Evolutionary conservation across 2,888 invertebrate genomes (phyloP).

Genomic region (Acholoe squamosa): DNA sequence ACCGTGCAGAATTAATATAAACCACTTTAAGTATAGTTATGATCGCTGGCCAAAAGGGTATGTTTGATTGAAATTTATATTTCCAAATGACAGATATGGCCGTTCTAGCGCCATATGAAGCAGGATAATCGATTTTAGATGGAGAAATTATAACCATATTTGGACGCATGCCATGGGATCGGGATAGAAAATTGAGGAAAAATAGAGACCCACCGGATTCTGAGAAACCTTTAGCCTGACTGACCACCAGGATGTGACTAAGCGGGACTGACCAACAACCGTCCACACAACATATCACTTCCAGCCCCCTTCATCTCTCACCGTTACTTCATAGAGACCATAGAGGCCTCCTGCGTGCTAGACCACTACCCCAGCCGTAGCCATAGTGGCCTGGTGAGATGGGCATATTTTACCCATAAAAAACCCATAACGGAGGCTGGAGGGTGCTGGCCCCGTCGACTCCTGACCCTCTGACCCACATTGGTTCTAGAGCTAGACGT

Average conservation of each 20-base stretch:
- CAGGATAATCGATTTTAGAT: too few species aligned
- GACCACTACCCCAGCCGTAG: not conserved
- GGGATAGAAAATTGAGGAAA: not conserved
- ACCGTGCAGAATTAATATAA: too few species aligned
- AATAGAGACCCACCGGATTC: not conserved
- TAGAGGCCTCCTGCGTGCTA: not conserved
- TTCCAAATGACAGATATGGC: too few species aligned
- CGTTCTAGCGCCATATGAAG: too few species aligned
- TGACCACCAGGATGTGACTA: not conserved
- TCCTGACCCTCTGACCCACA: constrained; percentile 29
- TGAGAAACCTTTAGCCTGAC: constrained; percentile 1
- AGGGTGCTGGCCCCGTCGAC: not conserved
- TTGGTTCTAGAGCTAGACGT: constrained; percentile 35
- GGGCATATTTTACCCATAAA: constrained; percentile 55
- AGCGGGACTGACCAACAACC: too few species aligned
- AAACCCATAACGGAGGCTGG: constrained; percentile 4
- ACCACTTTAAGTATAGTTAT: too few species aligned
- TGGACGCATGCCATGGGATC: too few species aligned
- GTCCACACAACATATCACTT: not conserved
- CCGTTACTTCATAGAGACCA: constrained; percentile 12
- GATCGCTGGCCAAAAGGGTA: too few species aligned
- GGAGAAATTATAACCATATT: too few species aligned
- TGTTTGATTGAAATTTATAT: too few species aligned
- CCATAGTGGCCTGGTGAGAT: not conserved
- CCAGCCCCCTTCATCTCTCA: not conserved